Conservation (phyloP, 2,113 vertebrate species). For the Toxotes chatareus region DNA sequence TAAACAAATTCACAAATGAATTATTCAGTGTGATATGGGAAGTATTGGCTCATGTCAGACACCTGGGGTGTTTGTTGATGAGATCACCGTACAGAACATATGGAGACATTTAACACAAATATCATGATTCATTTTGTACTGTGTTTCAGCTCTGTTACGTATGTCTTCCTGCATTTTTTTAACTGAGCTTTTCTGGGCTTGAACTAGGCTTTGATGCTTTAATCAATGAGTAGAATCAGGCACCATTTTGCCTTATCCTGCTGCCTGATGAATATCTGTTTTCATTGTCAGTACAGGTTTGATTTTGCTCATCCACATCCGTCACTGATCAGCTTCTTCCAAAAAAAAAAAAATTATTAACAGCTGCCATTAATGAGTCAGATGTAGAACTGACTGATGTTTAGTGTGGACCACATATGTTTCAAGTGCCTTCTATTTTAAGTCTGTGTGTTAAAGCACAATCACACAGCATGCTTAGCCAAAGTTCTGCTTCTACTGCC, state of each 20-base stretch:
- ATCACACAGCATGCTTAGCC: slow-evolving; percentile 50
- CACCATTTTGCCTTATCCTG: background rate
- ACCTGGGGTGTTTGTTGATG: slow-evolving; percentile 38
- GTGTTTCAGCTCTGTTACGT: background rate
- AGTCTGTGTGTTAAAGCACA: slow-evolving; percentile 48
- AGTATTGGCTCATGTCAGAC: slow-evolving; percentile 29
- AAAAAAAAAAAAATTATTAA: background rate
- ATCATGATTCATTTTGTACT: slow-evolving; percentile 38
- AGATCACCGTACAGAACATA: slow-evolving; percentile 32
- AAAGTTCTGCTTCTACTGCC: slow-evolving; percentile 60
- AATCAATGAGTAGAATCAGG: background rate
- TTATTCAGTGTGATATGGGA: slow-evolving; percentile 28
- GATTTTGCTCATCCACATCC: slow-evolving; percentile 13
- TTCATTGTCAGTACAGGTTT: slow-evolving; percentile 33
- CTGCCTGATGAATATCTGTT: slow-evolving; percentile 51
- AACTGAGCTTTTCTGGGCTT: slow-evolving; percentile 13
- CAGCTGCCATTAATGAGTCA: slow-evolving; percentile 12
- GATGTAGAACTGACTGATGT: slow-evolving; percentile 25
- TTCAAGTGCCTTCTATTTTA: slow-evolving; percentile 77
- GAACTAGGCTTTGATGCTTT: slow-evolving; percentile 26
- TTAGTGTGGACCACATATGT: slow-evolving; percentile 36
- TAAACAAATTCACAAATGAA: slow-evolving; percentile 47
- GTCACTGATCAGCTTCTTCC: slow-evolving; percentile 24
- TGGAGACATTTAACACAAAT: slow-evolving; percentile 31
- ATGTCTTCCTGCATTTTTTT: slow-evolving; percentile 21